Conservation (phyloP, 2,888 invertebrate species). For the Epirrita christyi region DNA sequence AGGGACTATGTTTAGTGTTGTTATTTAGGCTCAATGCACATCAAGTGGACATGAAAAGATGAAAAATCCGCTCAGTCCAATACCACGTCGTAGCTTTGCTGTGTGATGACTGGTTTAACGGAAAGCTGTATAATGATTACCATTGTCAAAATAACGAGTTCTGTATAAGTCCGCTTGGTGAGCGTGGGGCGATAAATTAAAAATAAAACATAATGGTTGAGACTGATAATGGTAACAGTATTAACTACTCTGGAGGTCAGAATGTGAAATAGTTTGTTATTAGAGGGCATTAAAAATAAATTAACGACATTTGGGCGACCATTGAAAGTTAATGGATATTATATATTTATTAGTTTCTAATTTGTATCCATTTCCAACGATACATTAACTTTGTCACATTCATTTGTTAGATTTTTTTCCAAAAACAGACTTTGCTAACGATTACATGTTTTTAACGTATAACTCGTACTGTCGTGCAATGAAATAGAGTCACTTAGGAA, state of each 20-base stretch:
- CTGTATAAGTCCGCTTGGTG: slow-evolving; percentile 19
- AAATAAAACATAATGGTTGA: slow-evolving; percentile 49
- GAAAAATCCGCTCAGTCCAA: background rate
- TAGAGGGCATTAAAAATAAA: slow-evolving; percentile 37
- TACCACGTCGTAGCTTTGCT: background rate
- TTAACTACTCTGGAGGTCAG: slow-evolving; percentile 59
- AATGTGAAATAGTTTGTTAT: slow-evolving; percentile 44
- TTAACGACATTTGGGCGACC: slow-evolving; percentile 35
- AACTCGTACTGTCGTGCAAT: too few species aligned
- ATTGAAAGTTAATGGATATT: slow-evolving; percentile 34
- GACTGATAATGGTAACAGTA: slow-evolving; percentile 77
- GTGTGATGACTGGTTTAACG: background rate
- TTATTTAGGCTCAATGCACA: slow-evolving; percentile 20
- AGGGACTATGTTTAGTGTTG: slow-evolving; percentile 73
- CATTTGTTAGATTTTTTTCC: slow-evolving; percentile 30
- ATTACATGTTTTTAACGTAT: too few species aligned
- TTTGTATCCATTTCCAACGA: slow-evolving; percentile 35
- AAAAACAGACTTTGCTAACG: slow-evolving; percentile 1
- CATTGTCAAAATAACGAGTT: background rate
- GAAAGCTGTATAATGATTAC: background rate
- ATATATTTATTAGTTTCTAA: slow-evolving; percentile 40
- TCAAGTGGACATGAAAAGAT: slow-evolving; percentile 20
- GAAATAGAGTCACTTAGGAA: too few species aligned
- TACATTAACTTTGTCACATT: slow-evolving; percentile 35
- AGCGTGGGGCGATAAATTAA: slow-evolving; percentile 29